Evolutionary conservation across 2,797 vertebrate species (phyloP).

Genomic region (Urosaurus nigricauda): DNA sequence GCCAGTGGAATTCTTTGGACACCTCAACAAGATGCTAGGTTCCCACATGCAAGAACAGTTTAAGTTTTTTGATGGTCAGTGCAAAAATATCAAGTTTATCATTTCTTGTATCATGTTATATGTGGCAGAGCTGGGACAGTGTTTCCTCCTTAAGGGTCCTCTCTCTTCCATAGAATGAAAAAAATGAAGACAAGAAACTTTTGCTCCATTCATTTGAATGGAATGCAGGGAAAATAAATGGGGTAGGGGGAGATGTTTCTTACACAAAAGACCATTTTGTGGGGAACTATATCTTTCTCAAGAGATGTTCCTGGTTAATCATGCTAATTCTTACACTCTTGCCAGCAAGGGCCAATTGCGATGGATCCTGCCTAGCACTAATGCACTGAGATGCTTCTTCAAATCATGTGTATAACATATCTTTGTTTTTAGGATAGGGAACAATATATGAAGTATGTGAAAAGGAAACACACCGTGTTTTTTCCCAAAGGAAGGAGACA

Average conservation of each 20-base stretch:
- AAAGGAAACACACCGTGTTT: constrained; percentile 83
- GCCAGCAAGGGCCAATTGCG: neutral
- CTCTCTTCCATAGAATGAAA: neutral
- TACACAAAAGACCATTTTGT: neutral
- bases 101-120: neutral
- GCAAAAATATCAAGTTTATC: neutral
- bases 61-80: neutral
- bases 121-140: no score
- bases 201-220: neutral
- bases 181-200: neutral
- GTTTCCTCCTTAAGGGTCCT: neutral
- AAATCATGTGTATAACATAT: neutral
- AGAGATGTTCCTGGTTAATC: neutral
- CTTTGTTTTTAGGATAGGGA: no score
- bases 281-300: neutral
- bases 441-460: neutral
- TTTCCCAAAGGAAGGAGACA: constrained; percentile 89
- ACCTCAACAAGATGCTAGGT: neutral
- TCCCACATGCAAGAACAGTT: neutral
- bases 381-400: neutral
- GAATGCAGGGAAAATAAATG: neutral
- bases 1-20: neutral
- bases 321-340: neutral
- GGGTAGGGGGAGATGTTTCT: neutral
- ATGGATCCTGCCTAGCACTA: neutral